Base-by-base conservation (phyloP, 1,140 invertebrate species). In the Vanessa tameamea region DNA sequence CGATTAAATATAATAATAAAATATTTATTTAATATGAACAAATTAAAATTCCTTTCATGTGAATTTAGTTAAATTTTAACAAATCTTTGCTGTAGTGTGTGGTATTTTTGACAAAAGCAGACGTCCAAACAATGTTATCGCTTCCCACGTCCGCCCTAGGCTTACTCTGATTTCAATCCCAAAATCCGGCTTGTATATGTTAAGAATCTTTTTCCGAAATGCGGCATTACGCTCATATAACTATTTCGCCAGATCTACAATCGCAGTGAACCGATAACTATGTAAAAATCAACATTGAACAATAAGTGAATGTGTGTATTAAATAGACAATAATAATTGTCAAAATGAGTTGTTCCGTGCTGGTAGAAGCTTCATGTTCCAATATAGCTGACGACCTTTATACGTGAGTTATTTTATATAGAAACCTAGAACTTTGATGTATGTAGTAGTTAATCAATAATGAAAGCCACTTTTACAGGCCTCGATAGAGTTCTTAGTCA, bases 311-410 rank as follows among this genome's bases (percentile, higher is more conserved):
- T 55, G 53, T 61, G 37, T 63, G 69, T 63, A 23, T 48, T 64
- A 64, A 57, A 47, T 14, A 73, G 73, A 50, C 48, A 72, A 67
- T 72, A 82, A 83, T 79, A 72, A 86, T 37, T 23, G 31, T 7
- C 57, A 61, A 31, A 37, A 31, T 87, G 83, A 86, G 81, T 68
- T 80, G 85, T 57, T 80, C 86, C 8, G 73, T 85, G 50, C 59
- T 87, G 14, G 79, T 85, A 3, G 85, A 88, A 53, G 84, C 87
- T 8, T 82, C 84, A 11, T 85, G 83, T 3, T 85, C 87, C 6
- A 85, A 64, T 67, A 73, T 77, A 55, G 85, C 81, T 66, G 87
- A 89, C 20, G 89, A 91, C 70, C 73, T 87, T 3, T 91, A 91
- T 70, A 83, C 83, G 89, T 91, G 83, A 84, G 89, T 89, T 71